Base-by-base conservation (phyloP, 2,888 invertebrate species). In the Eretmocerus hayati region DNA sequence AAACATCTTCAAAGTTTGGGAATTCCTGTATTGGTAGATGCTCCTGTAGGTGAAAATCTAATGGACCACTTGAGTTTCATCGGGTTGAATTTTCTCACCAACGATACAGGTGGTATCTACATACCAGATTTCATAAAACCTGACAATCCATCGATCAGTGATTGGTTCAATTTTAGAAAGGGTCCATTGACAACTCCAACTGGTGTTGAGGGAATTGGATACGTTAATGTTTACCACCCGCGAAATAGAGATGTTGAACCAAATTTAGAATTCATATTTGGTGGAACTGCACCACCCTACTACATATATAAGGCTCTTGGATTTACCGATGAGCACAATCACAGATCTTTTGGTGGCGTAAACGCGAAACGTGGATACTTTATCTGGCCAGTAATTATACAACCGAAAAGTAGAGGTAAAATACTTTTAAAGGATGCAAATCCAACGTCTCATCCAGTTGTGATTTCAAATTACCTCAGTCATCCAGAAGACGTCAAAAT, bases 201-300 rank as follows among this genome's bases (percentile, higher is more conserved):
- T n/a, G 83, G 82, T 1, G 80, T 81, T 43, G 85, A 84, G 68
- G 82, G 81, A 0, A 62, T 84, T 2, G 75, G 32, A 5, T 38
- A 18, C 5, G 5, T 43, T 5, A 43, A 48, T n/a, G 43, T 48
- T 4, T 38, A 48, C 13, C 20, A 48, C 9, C 3, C 42, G 23
- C 2, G 71, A 4, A 78, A 78, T 59, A 23, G 33, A 5, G 56
- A 66, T 2, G 75, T 75, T 2, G 76, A 78, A 52, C 85, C 87
- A 0, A 86, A 87, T 62, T 77, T 87, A 44, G 85, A 88, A 64
- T 64, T 85, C 13, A 77, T 87, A 48, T 77, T 83, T 57, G 72
- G 81, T 0, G 80, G 80, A 4, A 80, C 78, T 13, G 76, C 78
- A 15, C 59, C 81, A 13, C 74, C 76, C 3, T 75, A 5, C 2